Conservation (phyloP, 2,113 vertebrate species). For the Haplotaxodon microlepis region DNA sequence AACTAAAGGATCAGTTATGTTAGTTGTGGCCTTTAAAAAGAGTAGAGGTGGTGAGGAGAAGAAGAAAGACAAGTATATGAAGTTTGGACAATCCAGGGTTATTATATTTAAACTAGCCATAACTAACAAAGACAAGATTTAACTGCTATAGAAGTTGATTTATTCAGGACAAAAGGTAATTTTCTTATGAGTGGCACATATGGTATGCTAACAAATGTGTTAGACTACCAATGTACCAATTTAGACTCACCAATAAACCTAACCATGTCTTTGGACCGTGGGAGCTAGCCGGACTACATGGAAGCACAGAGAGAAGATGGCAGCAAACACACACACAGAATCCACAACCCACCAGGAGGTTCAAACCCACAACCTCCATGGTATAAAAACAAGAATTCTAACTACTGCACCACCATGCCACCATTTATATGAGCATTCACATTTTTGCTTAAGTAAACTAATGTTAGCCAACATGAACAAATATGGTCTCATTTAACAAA, state of each 20-base stretch:
- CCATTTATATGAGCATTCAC: not conserved
- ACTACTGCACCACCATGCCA: not conserved
- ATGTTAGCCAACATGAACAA: not conserved
- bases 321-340: not conserved
- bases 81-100: not conserved
- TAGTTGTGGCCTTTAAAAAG: not conserved
- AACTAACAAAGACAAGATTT: not conserved
- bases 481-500: not conserved
- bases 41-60: not conserved
- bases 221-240: not conserved
- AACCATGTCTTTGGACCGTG: not conserved
- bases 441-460: not conserved
- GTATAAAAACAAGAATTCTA: not conserved
- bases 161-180: not conserved
- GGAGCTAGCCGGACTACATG: not conserved
- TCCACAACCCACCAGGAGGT: not conserved
- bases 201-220: not conserved
- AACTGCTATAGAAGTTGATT: not conserved
- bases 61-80: not conserved
- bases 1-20: not conserved
- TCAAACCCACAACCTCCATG: not conserved
- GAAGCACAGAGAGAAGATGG: not conserved
- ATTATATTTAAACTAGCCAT: not conserved
- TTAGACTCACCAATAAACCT: not conserved
- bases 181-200: not conserved